Base-by-base conservation (phyloP, 2,797 vertebrate species). In the Tapera naevia region DNA sequence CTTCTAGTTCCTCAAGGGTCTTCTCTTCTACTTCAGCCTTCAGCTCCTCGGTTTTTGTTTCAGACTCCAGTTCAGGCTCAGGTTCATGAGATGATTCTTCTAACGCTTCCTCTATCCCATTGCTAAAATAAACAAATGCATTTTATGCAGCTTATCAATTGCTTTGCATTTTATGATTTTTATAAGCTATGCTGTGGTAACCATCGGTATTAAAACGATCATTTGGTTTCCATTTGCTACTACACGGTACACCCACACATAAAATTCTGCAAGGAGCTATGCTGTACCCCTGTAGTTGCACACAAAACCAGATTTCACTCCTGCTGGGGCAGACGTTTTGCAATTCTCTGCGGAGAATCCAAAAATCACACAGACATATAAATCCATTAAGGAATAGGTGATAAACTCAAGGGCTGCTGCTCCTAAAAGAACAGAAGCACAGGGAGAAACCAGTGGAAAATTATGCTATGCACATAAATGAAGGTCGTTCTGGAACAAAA, bases 51-150 rank as follows among this genome's bases (percentile, higher is more conserved):
- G 97, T 95, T 97, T 99, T 99, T n/a, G 98, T 97, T 95, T 99
- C 99, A 30, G 98, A 98, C 95, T 99, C 99, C 22, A 98, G 95
- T 64, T 99, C 99, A 0, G 98, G 98, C 88, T 99, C 99, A 8
- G 98, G 98, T 60, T 99, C 99, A 62, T 98, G 98, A 90, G 98
- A 98, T 6, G 98, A 98, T 90, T 99, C 99, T 95, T 99, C 99
- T 96, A 99, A 98, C 4, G 98, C 97, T 86, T 99, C 99, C 96
- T 99, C 99, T 85, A 99, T 98, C 33, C 99, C 99, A 96, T 99
- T 99, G 70, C 99, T 99, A 94, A 27, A 98, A 97, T 4, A 84
- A 95, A 17, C 74, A 84, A 75, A 95, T 17, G 71, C 50, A 89
- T 80, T 95, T 93, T 25, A 84, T 91, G 89, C 54, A 92, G 66